phyloP scores from a whole-genome alignment of 2,113 vertebrate species.

The Elaphurus davidianus region DNA sequence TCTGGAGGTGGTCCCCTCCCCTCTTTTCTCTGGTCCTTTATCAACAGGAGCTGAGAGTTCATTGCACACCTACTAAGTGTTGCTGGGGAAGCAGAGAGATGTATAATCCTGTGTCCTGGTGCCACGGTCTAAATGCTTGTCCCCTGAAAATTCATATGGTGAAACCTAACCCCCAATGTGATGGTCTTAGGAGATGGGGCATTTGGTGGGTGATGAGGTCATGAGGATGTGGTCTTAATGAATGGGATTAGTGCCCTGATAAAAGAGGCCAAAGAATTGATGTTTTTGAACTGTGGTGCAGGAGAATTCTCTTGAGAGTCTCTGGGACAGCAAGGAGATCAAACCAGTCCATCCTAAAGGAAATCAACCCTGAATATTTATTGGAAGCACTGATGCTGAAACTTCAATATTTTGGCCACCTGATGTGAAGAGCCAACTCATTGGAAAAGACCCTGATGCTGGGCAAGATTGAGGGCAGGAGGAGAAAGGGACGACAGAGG shows the following conservation, averaged over 20 bases:
- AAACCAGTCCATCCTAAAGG: background rate
- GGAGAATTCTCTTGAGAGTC: background rate
- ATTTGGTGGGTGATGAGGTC: background rate
- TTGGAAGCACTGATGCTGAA: background rate
- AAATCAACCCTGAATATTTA: background rate
- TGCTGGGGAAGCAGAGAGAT: background rate
- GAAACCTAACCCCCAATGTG: background rate
- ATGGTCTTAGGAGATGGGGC: background rate
- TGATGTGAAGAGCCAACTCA: background rate
- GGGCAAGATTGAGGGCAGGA: background rate
- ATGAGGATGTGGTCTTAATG: background rate
- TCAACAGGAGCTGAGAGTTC: background rate
- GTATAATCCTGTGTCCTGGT: background rate
- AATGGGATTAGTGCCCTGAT: background rate
- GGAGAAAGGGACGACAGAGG: background rate
- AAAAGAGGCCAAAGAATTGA: background rate
- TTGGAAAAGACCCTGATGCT: background rate
- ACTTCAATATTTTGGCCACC: background rate
- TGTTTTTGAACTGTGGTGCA: background rate
- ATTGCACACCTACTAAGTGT: rapidly evolving
- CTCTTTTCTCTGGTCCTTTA: background rate
- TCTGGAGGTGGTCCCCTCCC: background rate
- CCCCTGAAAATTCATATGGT: rapidly evolving
- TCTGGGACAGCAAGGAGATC: background rate
- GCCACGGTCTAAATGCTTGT: background rate